Base-by-base conservation (phyloP, 2,113 vertebrate genomes). In the Chaenogobius annularis region DNA sequence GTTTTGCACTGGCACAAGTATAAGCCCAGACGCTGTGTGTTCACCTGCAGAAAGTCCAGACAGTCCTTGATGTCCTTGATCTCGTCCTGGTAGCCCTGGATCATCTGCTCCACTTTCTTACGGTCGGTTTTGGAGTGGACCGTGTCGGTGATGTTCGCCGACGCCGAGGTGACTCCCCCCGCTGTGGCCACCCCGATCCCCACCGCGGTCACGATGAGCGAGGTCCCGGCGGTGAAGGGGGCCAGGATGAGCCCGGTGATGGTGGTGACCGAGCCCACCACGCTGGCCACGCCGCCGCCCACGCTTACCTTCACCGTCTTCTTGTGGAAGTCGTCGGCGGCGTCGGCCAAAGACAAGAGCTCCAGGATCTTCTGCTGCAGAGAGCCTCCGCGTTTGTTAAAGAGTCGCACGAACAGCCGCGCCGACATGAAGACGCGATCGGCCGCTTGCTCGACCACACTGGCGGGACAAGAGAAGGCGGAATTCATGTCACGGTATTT, bases 31-130 rank as follows among this genome's bases (percentile, higher is more conserved):
- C 19, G 7, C 5, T 9, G 9, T 10, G 7, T 26, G 23, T 68
- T 78, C 17, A 93, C 93, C 92, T 94, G 90, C 68, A 94, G 14
- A 64, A 94, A 94, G 10, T 91, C 79, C 69, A 94, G 76, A 15
- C 92, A 94, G 15, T 92, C 90, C 71, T 85, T 91, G 68, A 94
- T 92, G 78, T 92, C 92, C 47, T 83, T 83, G 1, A 94, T 93
- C 72, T 90, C 87, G 1, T 81, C 82, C 69, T 94, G 86, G 78
- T 94, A 93, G 52, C 82, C 82, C 11, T 90, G 78, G 73, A 95
- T 93, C 81, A 94, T 92, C 85, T 91, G 88, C 85, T 94, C 92
- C 75, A 95, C 93, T 81, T 90, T 93, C 68, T 90, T 91, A 20
- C 93, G 84, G 78, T 93, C 92, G 0, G 88, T 92, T 68, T 91